phyloP scores from a whole-genome alignment of 1,140 invertebrate genomes.

The Periplaneta americana region DNA sequence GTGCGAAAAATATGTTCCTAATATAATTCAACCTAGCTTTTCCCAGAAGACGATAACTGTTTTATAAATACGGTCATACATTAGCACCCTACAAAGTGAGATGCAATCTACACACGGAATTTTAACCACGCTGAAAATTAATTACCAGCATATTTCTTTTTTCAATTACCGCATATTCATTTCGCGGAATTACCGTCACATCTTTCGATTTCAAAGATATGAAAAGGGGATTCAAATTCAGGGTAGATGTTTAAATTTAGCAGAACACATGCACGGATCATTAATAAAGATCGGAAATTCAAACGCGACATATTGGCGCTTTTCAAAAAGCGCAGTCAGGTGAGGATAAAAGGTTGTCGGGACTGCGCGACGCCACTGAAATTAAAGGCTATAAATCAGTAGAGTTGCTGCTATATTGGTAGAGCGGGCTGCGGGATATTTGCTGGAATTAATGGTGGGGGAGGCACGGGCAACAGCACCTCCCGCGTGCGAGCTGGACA shows the following conservation, averaged over 20 bases:
- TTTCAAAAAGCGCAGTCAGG: neutral
- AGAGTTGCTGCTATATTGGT: neutral
- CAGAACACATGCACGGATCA: neutral
- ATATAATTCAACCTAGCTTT: too few species aligned
- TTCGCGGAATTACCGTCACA: neutral
- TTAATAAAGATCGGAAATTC: neutral
- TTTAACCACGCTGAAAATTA: neutral
- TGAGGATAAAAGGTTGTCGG: neutral
- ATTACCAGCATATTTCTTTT: neutral
- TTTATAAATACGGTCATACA: too few species aligned
- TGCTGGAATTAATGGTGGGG: neutral
- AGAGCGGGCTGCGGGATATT: neutral
- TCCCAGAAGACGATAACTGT: too few species aligned
- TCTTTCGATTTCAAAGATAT: neutral
- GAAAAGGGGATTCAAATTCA: neutral
- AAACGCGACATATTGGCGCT: neutral
- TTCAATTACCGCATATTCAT: neutral
- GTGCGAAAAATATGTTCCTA: too few species aligned
- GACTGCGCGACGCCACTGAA: neutral
- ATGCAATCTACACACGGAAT: neutral
- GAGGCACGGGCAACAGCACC: neutral
- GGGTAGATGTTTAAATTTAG: neutral
- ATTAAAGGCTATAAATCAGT: neutral
- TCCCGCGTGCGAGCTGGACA: too few species aligned
- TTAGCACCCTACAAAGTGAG: too few species aligned